Conservation (phyloP, 2,113 vertebrate genomes). For the Scopus umbretta region DNA sequence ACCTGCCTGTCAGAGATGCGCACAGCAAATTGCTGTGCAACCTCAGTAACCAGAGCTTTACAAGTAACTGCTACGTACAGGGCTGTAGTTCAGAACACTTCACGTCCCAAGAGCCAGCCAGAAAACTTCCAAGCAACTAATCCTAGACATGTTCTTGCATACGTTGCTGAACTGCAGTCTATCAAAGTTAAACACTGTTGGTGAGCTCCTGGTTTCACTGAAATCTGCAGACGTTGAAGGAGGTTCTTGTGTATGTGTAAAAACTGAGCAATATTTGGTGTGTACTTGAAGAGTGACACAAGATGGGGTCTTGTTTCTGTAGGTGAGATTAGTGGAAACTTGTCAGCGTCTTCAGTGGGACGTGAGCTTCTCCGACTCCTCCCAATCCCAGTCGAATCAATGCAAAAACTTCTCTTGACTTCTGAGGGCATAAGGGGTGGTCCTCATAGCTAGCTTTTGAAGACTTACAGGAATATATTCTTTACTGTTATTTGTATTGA, state of each 20-base stretch:
- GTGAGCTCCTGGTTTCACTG: background rate
- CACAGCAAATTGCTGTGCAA: background rate
- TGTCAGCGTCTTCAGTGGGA: background rate
- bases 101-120: background rate
- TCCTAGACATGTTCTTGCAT: background rate
- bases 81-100: background rate
- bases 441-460: background rate
- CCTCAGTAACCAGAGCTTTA: background rate
- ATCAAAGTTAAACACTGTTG: background rate
- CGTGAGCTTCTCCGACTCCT: background rate
- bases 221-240: background rate
- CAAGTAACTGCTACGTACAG: background rate
- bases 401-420: background rate
- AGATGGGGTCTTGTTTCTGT: background rate
- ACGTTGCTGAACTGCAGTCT: background rate
- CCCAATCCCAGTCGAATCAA: background rate
- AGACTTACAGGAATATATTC: background rate
- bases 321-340: background rate
- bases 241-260: background rate
- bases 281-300: background rate
- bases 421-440: background rate
- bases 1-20: background rate
- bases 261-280: fast-evolving
- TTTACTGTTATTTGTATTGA: background rate
- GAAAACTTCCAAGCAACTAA: background rate